Evolutionary conservation across 1,140 invertebrate genomes (phyloP).

Genomic region (Drosophila carrolli): DNA sequence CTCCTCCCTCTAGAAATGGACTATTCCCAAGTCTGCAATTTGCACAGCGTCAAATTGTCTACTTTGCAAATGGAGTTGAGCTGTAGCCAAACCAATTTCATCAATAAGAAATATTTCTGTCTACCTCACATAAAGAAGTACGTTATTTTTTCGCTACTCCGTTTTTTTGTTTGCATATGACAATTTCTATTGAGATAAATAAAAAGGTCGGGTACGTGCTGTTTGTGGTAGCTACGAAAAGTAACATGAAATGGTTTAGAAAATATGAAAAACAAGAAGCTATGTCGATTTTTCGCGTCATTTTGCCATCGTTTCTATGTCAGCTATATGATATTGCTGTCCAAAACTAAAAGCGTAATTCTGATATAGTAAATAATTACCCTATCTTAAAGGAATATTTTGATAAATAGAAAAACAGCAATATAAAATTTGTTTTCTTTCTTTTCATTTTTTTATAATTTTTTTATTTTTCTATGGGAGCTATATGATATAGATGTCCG

Average conservation of each 20-base stretch:
- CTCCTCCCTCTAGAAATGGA: conserved; percentile 11
- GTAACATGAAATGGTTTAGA: conserved; percentile 17
- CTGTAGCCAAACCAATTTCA: conserved; percentile 71
- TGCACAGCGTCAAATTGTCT: conserved; percentile 65
- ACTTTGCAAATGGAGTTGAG: conserved; percentile 75
- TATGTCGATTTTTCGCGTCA: no score
- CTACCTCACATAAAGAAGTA: conserved; percentile 29
- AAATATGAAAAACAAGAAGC: neutral
- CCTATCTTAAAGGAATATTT: no score
- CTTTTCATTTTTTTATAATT: no score
- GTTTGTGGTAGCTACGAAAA: conserved; percentile 2
- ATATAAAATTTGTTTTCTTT: no score
- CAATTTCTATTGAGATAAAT: conserved; percentile 49
- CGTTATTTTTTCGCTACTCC: conserved; percentile 2
- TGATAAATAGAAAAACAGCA: no score
- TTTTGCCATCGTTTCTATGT: no score
- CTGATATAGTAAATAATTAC: no score
- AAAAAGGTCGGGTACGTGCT: conserved; percentile 19
- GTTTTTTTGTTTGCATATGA: conserved; percentile 33
- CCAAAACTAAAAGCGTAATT: no score
- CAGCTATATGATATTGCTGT: no score
- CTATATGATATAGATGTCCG: no score
- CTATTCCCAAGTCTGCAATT: conserved; percentile 74
- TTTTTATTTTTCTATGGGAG: no score
- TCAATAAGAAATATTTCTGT: conserved; percentile 78